phyloP scores from a whole-genome alignment of 2,888 invertebrate species.

The Ormyrus labotus region DNA sequence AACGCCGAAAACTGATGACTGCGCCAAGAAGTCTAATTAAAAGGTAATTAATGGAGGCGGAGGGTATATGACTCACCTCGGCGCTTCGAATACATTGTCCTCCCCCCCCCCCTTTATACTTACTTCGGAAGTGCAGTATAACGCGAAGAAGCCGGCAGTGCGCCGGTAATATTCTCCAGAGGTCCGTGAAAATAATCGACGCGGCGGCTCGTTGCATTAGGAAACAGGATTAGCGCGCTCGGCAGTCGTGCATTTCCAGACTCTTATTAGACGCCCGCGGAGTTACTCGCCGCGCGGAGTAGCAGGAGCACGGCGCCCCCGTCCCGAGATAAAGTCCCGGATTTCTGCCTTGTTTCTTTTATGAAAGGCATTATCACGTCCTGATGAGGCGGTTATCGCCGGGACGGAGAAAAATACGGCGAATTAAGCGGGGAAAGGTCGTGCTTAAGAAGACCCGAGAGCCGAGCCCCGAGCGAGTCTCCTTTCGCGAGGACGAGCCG shows the following conservation, averaged over 20 bases:
- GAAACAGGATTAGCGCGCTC: slow-evolving; percentile 15
- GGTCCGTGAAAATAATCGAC: slow-evolving; percentile 29
- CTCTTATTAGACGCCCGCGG: background rate
- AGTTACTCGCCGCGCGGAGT: background rate
- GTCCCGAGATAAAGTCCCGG: background rate
- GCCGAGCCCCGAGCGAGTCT: too few relatives aligned
- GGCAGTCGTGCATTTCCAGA: background rate
- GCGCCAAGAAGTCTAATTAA: slow-evolving; percentile 46
- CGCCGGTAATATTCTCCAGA: slow-evolving; percentile 14
- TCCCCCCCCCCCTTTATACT: background rate
- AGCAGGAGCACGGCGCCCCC: too few relatives aligned
- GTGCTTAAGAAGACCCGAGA: background rate
- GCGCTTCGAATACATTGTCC: slow-evolving; percentile 27
- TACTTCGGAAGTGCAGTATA: background rate
- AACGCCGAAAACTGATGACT: slow-evolving; percentile 45
- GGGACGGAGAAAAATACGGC: background rate
- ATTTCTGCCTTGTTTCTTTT: slow-evolving; percentile 29
- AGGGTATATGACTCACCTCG: background rate
- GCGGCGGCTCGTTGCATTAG: slow-evolving; percentile 12
- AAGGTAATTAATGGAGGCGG: slow-evolving; percentile 42
- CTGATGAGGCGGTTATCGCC: slow-evolving; percentile 19
- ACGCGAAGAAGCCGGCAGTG: background rate
- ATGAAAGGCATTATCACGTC: slow-evolving; percentile 29
- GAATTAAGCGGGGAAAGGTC: slow-evolving; percentile 13
- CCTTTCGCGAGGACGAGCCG: too few relatives aligned